Evolutionary conservation across 2,797 vertebrate species (phyloP).

Genomic region (Gouania willdenowi): DNA sequence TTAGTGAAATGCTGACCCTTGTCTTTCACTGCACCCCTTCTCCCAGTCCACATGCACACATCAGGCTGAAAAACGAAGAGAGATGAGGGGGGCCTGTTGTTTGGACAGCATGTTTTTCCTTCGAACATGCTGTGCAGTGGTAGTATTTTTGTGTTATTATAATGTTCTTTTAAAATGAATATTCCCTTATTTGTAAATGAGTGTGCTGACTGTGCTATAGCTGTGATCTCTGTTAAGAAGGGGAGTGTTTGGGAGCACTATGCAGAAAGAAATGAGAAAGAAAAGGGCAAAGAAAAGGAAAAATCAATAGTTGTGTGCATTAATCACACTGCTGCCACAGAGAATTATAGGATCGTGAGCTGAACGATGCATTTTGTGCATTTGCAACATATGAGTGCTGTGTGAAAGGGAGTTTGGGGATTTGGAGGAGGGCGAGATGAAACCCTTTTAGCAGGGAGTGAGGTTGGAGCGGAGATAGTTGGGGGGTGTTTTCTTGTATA

Average conservation of each 20-base stretch:
- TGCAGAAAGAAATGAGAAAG: conserved; percentile 32
- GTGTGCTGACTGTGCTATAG: conserved; percentile 7
- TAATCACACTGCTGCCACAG: conserved; percentile 86
- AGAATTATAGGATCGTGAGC: conserved; percentile 83
- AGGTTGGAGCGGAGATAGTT: conserved; percentile 31
- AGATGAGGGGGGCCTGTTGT: conserved; percentile 22
- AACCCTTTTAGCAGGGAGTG: conserved; percentile 59
- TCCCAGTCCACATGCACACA: conserved; percentile 48
- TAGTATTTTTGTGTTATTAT: too few relatives aligned
- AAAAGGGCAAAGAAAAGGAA: conserved; percentile 33
- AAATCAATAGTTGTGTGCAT: conserved; percentile 90
- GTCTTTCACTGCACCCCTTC: conserved; percentile 66
- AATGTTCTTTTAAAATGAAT: conserved; percentile 2
- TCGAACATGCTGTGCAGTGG: neutral
- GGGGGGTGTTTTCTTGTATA: conserved; percentile 15
- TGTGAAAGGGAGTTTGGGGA: conserved; percentile 63
- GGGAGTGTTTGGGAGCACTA: conserved; percentile 19
- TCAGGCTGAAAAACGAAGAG: conserved; percentile 24
- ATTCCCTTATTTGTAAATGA: neutral
- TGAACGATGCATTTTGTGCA: conserved; percentile 79
- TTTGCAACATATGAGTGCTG: conserved; percentile 70
- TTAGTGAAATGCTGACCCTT: conserved; percentile 73
- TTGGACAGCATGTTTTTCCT: conserved; percentile 4
- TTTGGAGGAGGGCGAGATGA: conserved; percentile 53
- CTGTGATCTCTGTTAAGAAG: conserved; percentile 20